These are phyloP conservation scores for Beris chalybata DNA, from an alignment of 2,888 invertebrate species.

Conservation along the genomic window DNA sequence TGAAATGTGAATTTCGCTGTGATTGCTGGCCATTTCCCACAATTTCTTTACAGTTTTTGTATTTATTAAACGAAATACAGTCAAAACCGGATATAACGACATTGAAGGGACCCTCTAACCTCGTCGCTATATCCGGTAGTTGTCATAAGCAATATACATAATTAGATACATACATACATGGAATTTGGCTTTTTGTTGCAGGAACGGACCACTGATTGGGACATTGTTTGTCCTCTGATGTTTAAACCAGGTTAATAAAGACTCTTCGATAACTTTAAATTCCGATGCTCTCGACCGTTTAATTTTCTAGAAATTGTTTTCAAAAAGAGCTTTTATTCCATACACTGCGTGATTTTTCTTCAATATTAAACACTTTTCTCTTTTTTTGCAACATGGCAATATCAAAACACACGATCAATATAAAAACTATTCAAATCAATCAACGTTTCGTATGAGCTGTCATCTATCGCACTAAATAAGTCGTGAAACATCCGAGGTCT, in stretches of 20 bases:
- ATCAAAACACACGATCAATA: constrained; percentile 1
- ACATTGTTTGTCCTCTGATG: constrained; percentile 26
- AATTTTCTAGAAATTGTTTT: constrained; percentile 1
- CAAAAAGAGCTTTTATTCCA: constrained; percentile 6
- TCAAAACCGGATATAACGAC: too few species aligned
- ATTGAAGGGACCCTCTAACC: too few species aligned
- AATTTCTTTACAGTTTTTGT: too few species aligned
- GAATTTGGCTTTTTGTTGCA: constrained; percentile 26
- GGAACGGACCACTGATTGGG: constrained; percentile 31
- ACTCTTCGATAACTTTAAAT: constrained; percentile 16
- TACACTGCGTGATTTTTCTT: constrained; percentile 7
- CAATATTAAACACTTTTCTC: constrained; percentile 14
- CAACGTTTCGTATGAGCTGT: neutral
- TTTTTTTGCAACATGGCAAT: constrained; percentile 4
- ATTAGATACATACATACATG: too few species aligned
- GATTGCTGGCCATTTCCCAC: too few species aligned
- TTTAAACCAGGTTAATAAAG: constrained; percentile 28
- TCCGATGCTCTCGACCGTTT: constrained; percentile 6
- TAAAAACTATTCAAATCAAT: constrained; percentile 6
- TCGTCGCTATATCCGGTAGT: too few species aligned
- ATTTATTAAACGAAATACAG: too few species aligned
- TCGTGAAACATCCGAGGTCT: too few species aligned
- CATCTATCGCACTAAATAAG: too few species aligned
- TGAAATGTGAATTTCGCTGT: too few species aligned
- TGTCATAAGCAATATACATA: too few species aligned